Base-by-base conservation (phyloP, 2,113 vertebrate genomes). In the Forbesichthys agassizii region DNA sequence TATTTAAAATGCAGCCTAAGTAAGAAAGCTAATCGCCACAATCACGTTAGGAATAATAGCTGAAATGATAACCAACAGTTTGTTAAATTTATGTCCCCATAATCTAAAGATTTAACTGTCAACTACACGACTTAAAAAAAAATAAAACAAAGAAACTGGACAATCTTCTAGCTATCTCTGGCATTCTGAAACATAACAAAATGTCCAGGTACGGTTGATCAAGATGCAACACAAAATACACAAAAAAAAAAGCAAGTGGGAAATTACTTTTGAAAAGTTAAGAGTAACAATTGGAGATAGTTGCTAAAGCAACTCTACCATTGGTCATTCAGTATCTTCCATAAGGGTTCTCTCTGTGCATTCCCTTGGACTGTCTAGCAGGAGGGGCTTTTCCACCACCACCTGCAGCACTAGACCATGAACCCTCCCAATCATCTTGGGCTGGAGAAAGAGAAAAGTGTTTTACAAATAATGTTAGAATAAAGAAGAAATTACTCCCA, bases 231-330 rank as follows among this genome's bases (percentile, higher is more conserved):
- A 63, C 57, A 78, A 79, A 80, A 76, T 48, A 80, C 82, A 79
- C 64, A 78, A 90, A 90, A 87, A 81, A 61, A 68, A 74, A 82
- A 86, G 85, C 52, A n/a, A 78, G 78, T 63, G 92, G 93, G 93
- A 93, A 98, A 96, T 96, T 98, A 96, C 95, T 97, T 98, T 95
- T 95, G 91, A 94, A 94, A 89, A 93, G 91, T 90, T 95, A 93
- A 94, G 95, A 86, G 94, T 95, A 94, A 95, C 94, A 94, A 95
- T 72, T 89, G 93, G 89, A 94, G 93, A 94, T 92, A 95, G 95
- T 93, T 93, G 94, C 93, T 91, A 92, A 84, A 74, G 86, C 95
- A 96, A 93, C 95, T 79, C 90, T 87, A 89, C 88, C 86, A 88
- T 92, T 78, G 71, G 82, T 82, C 91, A 91, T 90, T 95, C 90